A percentile compares a stretch with the other conserved stretches of the same genome.
Conservation (phyloP, 1,140 invertebrate species). For the Ceratitis capitata region DNA sequence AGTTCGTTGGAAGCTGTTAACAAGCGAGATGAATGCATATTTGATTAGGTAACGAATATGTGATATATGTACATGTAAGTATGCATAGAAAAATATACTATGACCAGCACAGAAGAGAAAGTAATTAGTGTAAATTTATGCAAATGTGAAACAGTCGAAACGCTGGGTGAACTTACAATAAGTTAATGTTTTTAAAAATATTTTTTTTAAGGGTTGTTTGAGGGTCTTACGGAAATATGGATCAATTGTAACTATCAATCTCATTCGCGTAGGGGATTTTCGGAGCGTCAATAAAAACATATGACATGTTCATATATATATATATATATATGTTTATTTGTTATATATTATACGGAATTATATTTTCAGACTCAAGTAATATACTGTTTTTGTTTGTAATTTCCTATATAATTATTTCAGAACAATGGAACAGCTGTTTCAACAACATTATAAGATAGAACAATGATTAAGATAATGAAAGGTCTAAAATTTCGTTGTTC, state of each 20-base stretch:
- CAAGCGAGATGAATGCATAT: constrained; percentile 40
- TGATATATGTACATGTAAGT: background rate
- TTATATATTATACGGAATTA: background rate
- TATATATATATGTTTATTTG: background rate
- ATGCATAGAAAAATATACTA: too few species aligned
- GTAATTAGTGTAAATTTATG: background rate
- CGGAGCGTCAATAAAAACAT: too few species aligned
- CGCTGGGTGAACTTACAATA: background rate
- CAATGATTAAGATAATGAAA: too few species aligned
- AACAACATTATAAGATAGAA: background rate
- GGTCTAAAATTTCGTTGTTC: too few species aligned
- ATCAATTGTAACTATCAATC: too few species aligned
- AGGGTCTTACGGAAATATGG: background rate
- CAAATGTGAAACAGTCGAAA: background rate
- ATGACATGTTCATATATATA: background rate
- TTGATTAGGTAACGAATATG: background rate
- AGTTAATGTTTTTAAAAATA: background rate
- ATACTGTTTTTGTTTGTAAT: background rate
- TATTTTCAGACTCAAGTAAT: too few species aligned
- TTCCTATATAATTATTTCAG: background rate
- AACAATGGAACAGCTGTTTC: background rate
- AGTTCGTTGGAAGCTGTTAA: constrained; percentile 92
- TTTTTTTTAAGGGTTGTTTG: too few species aligned
- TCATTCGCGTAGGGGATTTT: too few species aligned
- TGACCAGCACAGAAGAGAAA: background rate